Evolutionary conservation across 2,797 vertebrate genomes (phyloP).

Genomic region (Varecia variegata): DNA sequence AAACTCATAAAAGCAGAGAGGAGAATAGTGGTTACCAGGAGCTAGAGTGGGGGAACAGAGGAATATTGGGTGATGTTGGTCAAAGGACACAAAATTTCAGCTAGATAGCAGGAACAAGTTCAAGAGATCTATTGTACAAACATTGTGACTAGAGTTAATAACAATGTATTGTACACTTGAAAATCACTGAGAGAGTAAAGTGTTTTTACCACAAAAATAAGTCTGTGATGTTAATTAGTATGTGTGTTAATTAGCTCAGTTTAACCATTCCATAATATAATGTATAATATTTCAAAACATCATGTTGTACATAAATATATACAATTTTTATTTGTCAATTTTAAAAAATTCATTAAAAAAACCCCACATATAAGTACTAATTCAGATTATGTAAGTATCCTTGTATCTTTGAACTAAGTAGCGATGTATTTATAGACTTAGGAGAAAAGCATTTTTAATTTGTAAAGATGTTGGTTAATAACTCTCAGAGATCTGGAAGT

Average conservation of each 20-base stretch:
- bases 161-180: neutral
- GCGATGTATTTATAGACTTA: neutral
- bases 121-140: neutral
- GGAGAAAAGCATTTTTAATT: conserved; percentile 32
- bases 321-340: neutral
- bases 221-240: no score
- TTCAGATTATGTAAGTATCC: neutral
- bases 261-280: neutral
- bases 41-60: fast-evolving
- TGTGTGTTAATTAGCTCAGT: neutral
- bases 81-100: neutral
- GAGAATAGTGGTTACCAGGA: neutral
- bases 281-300: neutral
- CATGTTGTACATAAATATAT: neutral
- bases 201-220: neutral
- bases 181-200: neutral
- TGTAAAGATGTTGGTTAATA: neutral
- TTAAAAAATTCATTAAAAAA: neutral
- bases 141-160: neutral
- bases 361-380: neutral
- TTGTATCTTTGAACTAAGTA: neutral
- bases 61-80: neutral
- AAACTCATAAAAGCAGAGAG: neutral
- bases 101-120: neutral
- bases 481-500: neutral